Conservation (phyloP, 2,888 invertebrate genomes). For the Melipona beecheii region DNA sequence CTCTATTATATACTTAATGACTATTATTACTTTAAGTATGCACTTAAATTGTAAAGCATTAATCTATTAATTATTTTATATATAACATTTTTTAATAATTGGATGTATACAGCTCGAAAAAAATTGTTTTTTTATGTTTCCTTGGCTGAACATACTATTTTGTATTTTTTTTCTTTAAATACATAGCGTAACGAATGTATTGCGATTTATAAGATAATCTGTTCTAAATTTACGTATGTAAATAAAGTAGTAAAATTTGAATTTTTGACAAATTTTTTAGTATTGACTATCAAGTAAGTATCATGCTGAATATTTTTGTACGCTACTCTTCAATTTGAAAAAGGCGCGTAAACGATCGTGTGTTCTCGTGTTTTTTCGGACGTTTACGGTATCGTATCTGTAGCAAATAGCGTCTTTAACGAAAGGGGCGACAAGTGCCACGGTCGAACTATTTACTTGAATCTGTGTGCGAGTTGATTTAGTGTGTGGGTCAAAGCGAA, state of each 20-base stretch:
- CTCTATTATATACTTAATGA: background rate
- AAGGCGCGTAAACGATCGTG: slow-evolving; percentile 33
- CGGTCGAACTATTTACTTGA: slow-evolving; percentile 63
- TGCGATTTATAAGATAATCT: slow-evolving; percentile 18
- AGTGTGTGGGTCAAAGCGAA: slow-evolving; percentile 67
- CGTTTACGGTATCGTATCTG: slow-evolving; percentile 27
- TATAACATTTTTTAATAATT: slow-evolving; percentile 3
- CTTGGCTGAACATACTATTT: slow-evolving; percentile 13
- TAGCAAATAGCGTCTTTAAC: slow-evolving; percentile 46
- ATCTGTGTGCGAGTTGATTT: slow-evolving; percentile 63
- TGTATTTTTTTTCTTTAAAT: slow-evolving; percentile 19
- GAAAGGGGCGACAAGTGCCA: slow-evolving; percentile 59
- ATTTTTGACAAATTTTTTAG: slow-evolving; percentile 2
- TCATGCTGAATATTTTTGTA: no score
- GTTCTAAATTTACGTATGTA: slow-evolving; percentile 18
- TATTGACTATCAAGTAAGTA: background rate
- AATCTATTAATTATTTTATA: slow-evolving; percentile 13
- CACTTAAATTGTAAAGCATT: slow-evolving; percentile 7
- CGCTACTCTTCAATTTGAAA: background rate
- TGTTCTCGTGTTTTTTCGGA: slow-evolving; percentile 35
- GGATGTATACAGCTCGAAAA: background rate
- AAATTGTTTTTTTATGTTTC: slow-evolving; percentile 13
- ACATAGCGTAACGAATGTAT: slow-evolving; percentile 25
- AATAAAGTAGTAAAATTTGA: slow-evolving; percentile 33
- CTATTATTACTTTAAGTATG: slow-evolving; percentile 5